Base-by-base conservation (phyloP, 2,113 vertebrate species). In the Pseudolaguvia tuberculata region DNA sequence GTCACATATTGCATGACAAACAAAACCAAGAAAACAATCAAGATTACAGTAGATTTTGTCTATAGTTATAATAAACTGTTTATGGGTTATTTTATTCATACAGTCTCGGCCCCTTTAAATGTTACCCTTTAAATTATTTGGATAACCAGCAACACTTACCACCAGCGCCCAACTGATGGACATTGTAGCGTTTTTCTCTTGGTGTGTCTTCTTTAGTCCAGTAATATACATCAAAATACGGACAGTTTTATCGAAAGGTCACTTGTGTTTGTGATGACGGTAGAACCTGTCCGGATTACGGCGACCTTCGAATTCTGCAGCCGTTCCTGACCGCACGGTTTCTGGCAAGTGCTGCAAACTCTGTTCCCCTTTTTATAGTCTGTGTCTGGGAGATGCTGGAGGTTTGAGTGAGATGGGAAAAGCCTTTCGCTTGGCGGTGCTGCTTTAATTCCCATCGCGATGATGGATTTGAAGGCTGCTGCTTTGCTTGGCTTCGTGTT, bases 81-180 rank as follows among this genome's bases (percentile, higher is more conserved):
- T 25, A 10, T 55, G n/a, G 8, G 20, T 21, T 55, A 4, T 9
- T 55, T 55, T 55, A 23, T 55, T 55, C 11, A 1, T 21, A 50
- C 47, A 74, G 85, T 87, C 85, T n/a, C 88, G 88, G 89, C 70
- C 76, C 83, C 89, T 90, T 89, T 91, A 89, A 88, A 79, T 76
- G n/a, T 0, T 27, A 8, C 39, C 4, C 39, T 42, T 42, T 1
- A 1, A 13, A 56, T 56, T 2, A 55, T 12, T 11, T 12, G 23
- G 11, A 56, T 3, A 57, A 27, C 10, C 5, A 31, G 29, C 63
- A 52, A 61, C 39, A 89, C 90, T 91, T 80, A 91, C 90, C 90
- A 83, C 77, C 76, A 88, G 66, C 45, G 83, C 81, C 77, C 84
- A 79, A 75, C 58, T 79, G 75, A 82, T 50, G 62, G 83, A 59